Evolutionary conservation across 2,888 invertebrate species (phyloP), one percentile per base, ranked within the genome.

Genomic region (Urechis unicinctus): DNA sequence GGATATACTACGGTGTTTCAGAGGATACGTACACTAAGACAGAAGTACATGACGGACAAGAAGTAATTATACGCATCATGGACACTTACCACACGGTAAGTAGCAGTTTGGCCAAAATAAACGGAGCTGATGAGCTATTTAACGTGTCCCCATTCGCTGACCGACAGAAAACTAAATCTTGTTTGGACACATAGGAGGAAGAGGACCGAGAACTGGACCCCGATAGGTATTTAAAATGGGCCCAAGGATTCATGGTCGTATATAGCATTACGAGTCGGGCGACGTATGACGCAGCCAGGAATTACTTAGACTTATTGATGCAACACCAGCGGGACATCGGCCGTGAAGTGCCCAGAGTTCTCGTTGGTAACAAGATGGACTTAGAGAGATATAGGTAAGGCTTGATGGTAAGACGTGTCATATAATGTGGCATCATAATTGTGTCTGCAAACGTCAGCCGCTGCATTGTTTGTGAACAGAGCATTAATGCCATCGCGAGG

Each of bases 11-110:
- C 17, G 6, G 13, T 21, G 5, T 63, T 65, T 28, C 67, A 78
- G 81, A 81, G 64, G 81, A 79, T 56, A 79, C 78, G 2, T 81
- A 80, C 61, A 75, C 75, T 13, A 79, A 79, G 58, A 73, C 73
- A 36, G 79, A 80, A 56, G 69, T 66, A 25, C 68, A 79, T 28
- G 77, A 78, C 42, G 71, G 72, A 2, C 75, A 76, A 53, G 77
- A 78, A n/a, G 58, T 75, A 29, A 62, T 64, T 5, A 72, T 80
- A 1, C 72, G 78, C 60, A 64, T 81, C 24, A 80, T 80, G 80
- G 81, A 81, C 58, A 81, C 81, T 0, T 79, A 75, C 56, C 80
- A 80, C 56, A 76, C 74, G 67, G 79, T 79, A 60, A 61, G 46
- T 42, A 28, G 6, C 21, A n/a, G n/a, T n/a, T n/a, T n/a, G n/a